phyloP scores from a whole-genome alignment of 2,113 vertebrate genomes.

The Bos indicus region DNA sequence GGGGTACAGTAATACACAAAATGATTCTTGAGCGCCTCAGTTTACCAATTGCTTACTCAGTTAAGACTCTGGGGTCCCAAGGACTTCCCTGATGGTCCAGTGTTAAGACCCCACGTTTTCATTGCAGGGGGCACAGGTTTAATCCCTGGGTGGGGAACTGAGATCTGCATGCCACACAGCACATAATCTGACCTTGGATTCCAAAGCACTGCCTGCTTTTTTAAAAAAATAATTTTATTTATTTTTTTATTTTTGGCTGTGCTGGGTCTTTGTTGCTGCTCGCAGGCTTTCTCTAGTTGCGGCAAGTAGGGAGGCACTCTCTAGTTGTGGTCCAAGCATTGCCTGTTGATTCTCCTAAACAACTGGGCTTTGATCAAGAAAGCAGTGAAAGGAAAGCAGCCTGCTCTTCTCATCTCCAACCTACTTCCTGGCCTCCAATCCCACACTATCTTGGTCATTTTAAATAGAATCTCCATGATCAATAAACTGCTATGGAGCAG shows the following conservation, averaged over 20 bases:
- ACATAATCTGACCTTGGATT: neutral
- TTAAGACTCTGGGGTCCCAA: neutral
- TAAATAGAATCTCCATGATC: neutral
- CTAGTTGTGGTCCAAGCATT: neutral
- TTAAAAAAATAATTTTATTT: neutral
- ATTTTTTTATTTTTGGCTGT: neutral
- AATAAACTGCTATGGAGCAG: neutral
- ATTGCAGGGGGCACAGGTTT: neutral
- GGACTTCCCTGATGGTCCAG: neutral
- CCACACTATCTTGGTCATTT: neutral
- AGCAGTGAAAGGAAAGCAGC: neutral
- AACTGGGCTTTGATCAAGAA: neutral
- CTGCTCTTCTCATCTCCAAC: neutral
- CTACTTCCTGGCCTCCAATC: neutral
- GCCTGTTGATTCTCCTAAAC: neutral
- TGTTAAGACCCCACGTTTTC: neutral
- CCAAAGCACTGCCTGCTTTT: neutral
- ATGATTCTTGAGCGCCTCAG: neutral
- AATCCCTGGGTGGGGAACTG: neutral
- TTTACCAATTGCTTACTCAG: neutral
- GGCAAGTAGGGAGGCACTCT: rapidly evolving
- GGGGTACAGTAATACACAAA: neutral
- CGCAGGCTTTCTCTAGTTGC: neutral
- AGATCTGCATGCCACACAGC: neutral
- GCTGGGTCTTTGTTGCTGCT: neutral